Evolutionary conservation across 2,888 invertebrate species (phyloP).

Genomic region (Zonitis immaculata): DNA sequence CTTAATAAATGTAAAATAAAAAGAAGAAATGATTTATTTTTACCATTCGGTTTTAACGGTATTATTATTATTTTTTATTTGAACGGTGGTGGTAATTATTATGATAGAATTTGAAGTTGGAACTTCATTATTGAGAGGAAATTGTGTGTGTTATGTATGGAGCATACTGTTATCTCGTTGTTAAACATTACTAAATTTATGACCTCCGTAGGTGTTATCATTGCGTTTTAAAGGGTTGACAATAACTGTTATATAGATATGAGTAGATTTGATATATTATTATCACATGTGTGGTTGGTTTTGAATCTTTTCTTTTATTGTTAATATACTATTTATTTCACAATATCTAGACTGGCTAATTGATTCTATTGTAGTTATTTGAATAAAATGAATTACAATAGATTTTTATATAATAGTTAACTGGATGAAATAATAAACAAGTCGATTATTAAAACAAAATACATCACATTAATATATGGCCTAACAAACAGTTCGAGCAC

Average conservation of each 20-base stretch:
- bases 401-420: constrained; percentile 19
- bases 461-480: constrained; percentile 5
- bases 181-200: neutral
- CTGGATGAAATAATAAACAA: constrained; percentile 15
- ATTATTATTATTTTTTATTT: neutral
- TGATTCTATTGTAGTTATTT: constrained; percentile 11
- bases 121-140: constrained; percentile 5
- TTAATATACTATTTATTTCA: neutral
- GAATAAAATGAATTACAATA: constrained; percentile 14
- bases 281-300: neutral
- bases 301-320: constrained; percentile 8
- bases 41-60: too few relatives aligned
- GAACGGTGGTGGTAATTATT: neutral
- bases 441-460: constrained; percentile 18
- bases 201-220: neutral
- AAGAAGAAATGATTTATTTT: neutral
- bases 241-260: neutral
- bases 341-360: constrained; percentile 13
- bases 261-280: neutral
- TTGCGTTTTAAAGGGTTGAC: neutral
- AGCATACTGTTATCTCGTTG: constrained; percentile 6
- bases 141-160: constrained; percentile 2
- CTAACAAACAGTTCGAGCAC: neutral
- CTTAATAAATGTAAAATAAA: constrained; percentile 6
- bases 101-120: neutral